A percentile compares a stretch with the other conserved stretches of the same genome.
These are phyloP conservation scores for Pollenia labialis DNA, from an alignment of 2,888 invertebrate genomes.

Conservation along the genomic window DNA sequence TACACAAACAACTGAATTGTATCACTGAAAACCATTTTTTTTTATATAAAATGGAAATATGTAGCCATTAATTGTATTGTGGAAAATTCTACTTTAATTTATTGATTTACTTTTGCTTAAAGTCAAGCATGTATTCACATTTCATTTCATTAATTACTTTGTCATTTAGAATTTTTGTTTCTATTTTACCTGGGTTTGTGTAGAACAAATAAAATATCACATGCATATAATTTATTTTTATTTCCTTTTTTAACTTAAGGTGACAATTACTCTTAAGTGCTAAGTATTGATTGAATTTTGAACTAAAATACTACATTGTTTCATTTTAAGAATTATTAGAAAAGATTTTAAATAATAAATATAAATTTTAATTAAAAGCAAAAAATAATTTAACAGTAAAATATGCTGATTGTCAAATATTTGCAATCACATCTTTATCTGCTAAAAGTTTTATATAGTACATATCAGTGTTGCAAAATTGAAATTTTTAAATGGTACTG, in stretches of 20 bases:
- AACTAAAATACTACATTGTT: not conserved
- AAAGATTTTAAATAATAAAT: too few relatives aligned
- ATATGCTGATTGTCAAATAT: too few relatives aligned
- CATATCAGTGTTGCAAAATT: too few relatives aligned
- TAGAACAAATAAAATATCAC: not conserved
- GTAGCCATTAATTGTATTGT: not conserved
- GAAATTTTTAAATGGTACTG: too few relatives aligned
- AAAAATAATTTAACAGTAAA: too few relatives aligned
- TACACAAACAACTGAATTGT: not conserved
- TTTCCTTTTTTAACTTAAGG: slow-evolving; percentile 4
- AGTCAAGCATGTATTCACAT: slow-evolving; percentile 18
- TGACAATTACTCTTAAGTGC: slow-evolving; percentile 54
- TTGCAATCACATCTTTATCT: too few relatives aligned
- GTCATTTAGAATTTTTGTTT: slow-evolving; percentile 14
- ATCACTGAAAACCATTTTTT: not conserved
- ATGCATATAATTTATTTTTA: slow-evolving; percentile 26
- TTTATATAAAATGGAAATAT: slow-evolving; percentile 8
- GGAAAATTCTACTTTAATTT: slow-evolving; percentile 27
- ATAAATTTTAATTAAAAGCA: too few relatives aligned
- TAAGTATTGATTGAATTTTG: slow-evolving; percentile 42
- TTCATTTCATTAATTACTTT: slow-evolving; percentile 29
- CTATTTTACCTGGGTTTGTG: not conserved
- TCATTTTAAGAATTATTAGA: not conserved
- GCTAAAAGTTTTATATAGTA: too few relatives aligned
- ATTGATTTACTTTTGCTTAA: slow-evolving; percentile 18